These are phyloP conservation scores for Drosophila tristis DNA, from an alignment of 1,140 invertebrate genomes.

Conservation along the genomic window DNA sequence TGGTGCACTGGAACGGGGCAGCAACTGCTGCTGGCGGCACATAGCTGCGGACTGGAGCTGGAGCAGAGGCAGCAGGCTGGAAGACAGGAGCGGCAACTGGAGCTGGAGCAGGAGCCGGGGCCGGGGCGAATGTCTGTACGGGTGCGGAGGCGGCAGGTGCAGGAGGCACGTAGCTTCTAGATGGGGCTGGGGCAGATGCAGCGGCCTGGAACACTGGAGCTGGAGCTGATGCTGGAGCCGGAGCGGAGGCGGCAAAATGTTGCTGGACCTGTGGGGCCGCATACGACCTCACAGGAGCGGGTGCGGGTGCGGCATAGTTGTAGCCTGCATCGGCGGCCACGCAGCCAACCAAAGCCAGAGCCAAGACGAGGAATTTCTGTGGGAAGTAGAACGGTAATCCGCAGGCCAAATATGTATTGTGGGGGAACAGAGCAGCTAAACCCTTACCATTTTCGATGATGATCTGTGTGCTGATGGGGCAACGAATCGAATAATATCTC, in stretches of 20 bases:
- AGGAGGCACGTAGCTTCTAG: conserved; percentile 24
- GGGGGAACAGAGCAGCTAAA: background rate
- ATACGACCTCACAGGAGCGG: conserved; percentile 51
- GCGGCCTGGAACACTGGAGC: conserved; percentile 24
- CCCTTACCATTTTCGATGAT: conserved; percentile 65
- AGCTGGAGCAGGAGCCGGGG: conserved; percentile 45
- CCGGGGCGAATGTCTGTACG: conserved; percentile 31
- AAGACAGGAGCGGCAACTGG: conserved; percentile 35
- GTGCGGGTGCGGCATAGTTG: conserved; percentile 64
- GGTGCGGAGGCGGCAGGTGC: conserved; percentile 34
- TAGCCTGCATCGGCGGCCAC: conserved; percentile 63
- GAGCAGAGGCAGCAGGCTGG: conserved; percentile 46
- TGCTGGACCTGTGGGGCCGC: conserved; percentile 31
- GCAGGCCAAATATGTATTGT: background rate
- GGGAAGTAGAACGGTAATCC: conserved; percentile 6
- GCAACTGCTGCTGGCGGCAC: conserved; percentile 40
- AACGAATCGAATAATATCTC: conserved; percentile 66
- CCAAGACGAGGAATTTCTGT: conserved; percentile 61
- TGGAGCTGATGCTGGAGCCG: conserved; percentile 34
- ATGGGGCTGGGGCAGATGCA: conserved; percentile 38
- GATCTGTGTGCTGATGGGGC: conserved; percentile 54
- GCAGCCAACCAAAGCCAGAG: conserved; percentile 63
- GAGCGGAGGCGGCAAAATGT: conserved; percentile 29
- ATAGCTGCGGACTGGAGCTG: conserved; percentile 39
- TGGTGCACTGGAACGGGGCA: conserved; percentile 26